Conservation (phyloP, 1,140 invertebrate species). For the Platyscapa corneri region DNA sequence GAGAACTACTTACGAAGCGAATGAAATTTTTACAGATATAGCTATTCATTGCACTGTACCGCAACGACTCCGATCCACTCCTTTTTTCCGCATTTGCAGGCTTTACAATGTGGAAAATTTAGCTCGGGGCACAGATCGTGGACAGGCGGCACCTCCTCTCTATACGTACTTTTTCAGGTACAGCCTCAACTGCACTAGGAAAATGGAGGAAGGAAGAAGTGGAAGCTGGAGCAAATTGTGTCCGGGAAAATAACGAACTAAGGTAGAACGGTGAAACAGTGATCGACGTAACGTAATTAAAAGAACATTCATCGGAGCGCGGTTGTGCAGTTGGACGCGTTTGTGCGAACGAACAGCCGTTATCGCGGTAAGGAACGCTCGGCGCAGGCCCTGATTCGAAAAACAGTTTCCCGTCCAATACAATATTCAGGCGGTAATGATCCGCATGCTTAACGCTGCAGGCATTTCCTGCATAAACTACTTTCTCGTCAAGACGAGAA, state of each 20-base stretch:
- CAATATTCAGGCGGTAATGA: background rate
- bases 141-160: background rate
- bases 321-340: too few species aligned
- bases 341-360: too few species aligned
- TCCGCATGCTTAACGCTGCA: background rate
- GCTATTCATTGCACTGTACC: too few species aligned
- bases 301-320: background rate
- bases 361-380: background rate
- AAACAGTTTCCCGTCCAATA: constrained; percentile 15
- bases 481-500: background rate
- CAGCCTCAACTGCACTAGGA: too few species aligned
- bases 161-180: background rate
- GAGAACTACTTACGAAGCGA: too few species aligned
- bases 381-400: background rate
- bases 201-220: too few species aligned
- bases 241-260: background rate
- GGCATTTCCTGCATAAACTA: constrained; percentile 18
- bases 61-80: background rate
- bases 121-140: background rate
- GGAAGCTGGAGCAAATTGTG: too few species aligned
- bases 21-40: too few species aligned
- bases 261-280: background rate
- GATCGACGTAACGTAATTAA: background rate
- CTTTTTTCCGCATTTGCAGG: background rate
- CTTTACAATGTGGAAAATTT: background rate